Evolutionary conservation across 1,140 invertebrate species (phyloP).

Genomic region (Drosophila hydei): DNA sequence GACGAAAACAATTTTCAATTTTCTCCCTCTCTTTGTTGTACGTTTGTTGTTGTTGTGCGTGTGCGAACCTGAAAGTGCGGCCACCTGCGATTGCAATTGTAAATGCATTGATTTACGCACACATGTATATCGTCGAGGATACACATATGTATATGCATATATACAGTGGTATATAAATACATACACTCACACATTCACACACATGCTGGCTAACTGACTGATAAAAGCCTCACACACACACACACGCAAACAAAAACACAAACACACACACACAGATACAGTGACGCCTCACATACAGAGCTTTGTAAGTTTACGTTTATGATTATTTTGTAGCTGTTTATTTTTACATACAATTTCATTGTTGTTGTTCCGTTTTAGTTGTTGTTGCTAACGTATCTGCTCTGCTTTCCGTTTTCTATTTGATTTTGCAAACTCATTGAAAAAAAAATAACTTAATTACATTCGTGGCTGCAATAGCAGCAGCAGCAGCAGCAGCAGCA

Average conservation of each 20-base stretch:
- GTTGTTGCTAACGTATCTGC: constrained; percentile 54
- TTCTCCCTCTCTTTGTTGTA: constrained; percentile 61
- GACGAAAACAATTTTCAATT: constrained; percentile 70
- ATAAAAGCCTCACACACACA: constrained; percentile 49
- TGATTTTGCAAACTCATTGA: constrained; percentile 74
- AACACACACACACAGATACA: constrained; percentile 23
- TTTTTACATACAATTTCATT: constrained; percentile 36
- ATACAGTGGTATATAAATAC: constrained; percentile 30
- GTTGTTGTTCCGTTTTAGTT: constrained; percentile 32
- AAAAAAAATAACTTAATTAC: constrained; percentile 69
- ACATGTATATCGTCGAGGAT: constrained; percentile 35
- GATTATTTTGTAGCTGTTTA: constrained; percentile 64
- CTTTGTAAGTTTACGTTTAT: constrained; percentile 69
- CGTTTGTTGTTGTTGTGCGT: constrained; percentile 53
- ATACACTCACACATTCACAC: constrained; percentile 22
- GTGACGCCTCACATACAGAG: constrained; percentile 36
- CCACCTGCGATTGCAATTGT: constrained; percentile 48
- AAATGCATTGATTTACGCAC: constrained; percentile 76
- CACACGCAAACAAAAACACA: constrained; percentile 23
- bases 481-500: constrained; percentile 48
- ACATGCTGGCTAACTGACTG: constrained; percentile 54
- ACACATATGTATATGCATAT: constrained; percentile 44
- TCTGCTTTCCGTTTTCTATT: constrained; percentile 70
- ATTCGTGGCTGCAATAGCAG: constrained; percentile 66
- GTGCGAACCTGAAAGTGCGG: constrained; percentile 48